These are phyloP conservation scores for Trachythela sp. DNA, from an alignment of 64 coral and sea anemone genomes.

Conservation along the genomic window DNA sequence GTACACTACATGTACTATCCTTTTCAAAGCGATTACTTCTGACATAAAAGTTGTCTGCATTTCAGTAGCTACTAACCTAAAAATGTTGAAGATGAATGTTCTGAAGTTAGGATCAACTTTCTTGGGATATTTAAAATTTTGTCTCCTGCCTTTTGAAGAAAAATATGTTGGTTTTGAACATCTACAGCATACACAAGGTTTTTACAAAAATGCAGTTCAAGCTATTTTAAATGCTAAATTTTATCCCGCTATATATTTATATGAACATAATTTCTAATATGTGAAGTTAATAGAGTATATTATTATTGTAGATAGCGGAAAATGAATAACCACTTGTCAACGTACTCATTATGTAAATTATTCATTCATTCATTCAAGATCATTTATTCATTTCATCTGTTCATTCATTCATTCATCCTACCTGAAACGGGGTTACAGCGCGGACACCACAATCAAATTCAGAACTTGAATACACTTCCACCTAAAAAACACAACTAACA, in stretches of 20 bases:
- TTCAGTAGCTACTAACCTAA: background rate
- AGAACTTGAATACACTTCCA: background rate
- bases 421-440: background rate
- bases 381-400: no score
- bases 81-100: background rate
- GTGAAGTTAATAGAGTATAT: no score
- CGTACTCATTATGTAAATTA: no score
- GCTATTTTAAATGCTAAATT: no score
- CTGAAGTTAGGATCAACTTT: conserved; percentile 9
- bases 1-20: no score
- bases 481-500: background rate
- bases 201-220: background rate
- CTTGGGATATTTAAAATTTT: conserved; percentile 16
- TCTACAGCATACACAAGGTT: background rate
- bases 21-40: no score
- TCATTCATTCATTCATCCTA: background rate
- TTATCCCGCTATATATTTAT: no score
- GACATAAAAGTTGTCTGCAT: no score
- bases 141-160: background rate
- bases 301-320: no score
- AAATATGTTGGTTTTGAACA: background rate
- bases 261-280: no score
- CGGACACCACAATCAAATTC: background rate
- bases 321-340: no score
- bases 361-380: no score